Conservation (phyloP, 2,113 vertebrate species). For the Chascanopsetta lugubris region DNA sequence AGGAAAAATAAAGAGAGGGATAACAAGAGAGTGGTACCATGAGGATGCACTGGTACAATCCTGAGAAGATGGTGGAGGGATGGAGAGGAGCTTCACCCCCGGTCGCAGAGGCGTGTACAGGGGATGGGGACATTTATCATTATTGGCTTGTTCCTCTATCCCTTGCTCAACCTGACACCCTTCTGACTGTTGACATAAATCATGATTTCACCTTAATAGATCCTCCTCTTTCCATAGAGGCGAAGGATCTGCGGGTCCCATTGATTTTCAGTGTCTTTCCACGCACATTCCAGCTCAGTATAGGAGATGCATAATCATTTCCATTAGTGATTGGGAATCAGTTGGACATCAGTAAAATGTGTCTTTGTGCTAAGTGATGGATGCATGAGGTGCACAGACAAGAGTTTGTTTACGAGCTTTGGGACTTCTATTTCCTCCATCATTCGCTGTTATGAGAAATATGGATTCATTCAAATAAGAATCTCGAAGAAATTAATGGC, state of each 20-base stretch:
- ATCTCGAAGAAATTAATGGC: conserved; percentile 16
- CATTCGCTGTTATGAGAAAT: not conserved
- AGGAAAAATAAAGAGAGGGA: not conserved
- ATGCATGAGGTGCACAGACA: conserved; percentile 79
- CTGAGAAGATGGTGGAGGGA: conserved; percentile 9
- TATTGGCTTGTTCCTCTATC: conserved; percentile 92
- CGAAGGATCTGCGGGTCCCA: conserved; percentile 90
- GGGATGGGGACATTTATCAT: conserved; percentile 88
- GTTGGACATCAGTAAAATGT: conserved; percentile 87
- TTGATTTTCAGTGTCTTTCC: conserved; percentile 81
- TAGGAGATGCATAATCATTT: conserved; percentile 88
- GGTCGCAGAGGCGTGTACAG: conserved; percentile 21
- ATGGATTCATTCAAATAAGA: not conserved
- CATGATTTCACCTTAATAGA: conserved; percentile 97
- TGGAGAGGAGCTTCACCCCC: conserved; percentile 32
- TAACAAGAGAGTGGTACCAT: not conserved
- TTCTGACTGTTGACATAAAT: conserved; percentile 92
- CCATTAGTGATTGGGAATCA: conserved; percentile 91
- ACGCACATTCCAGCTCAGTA: conserved; percentile 59
- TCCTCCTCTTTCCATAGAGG: conserved; percentile 87
- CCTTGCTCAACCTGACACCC: conserved; percentile 85
- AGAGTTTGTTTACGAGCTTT: not conserved
- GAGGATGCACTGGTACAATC: not conserved
- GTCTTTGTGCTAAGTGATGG: conserved; percentile 67
- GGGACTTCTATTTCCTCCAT: not conserved